These are phyloP conservation scores for Matsumurasca onukii DNA, from an alignment of 1,140 invertebrate genomes.

Conservation along the genomic window DNA sequence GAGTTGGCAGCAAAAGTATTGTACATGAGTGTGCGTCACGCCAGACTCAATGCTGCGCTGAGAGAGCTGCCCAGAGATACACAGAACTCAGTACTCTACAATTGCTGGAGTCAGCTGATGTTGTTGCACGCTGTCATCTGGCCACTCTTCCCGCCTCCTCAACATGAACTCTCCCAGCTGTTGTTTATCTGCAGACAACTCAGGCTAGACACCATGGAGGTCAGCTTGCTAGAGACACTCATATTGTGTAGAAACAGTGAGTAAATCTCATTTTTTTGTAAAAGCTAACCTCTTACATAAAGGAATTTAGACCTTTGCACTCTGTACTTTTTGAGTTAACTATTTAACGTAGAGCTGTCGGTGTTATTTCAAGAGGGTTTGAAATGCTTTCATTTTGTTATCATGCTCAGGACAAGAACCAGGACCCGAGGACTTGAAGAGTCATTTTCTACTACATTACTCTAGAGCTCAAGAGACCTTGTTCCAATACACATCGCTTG, in stretches of 20 bases:
- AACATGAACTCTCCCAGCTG: background rate
- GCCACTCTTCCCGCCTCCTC: constrained; percentile 46
- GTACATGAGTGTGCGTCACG: constrained; percentile 53
- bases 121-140: constrained; percentile 60
- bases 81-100: constrained; percentile 56
- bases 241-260: constrained; percentile 28
- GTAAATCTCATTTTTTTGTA: too few species aligned
- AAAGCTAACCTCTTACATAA: too few species aligned
- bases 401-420: too few species aligned
- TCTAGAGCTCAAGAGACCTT: too few species aligned
- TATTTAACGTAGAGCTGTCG: too few species aligned
- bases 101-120: constrained; percentile 60
- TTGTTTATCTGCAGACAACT: constrained; percentile 9
- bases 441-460: too few species aligned
- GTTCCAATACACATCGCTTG: too few species aligned
- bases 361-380: too few species aligned
- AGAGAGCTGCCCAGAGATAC: constrained; percentile 49
- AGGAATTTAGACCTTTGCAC: too few species aligned
- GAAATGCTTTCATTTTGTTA: too few species aligned
- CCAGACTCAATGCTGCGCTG: constrained; percentile 56
- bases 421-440: too few species aligned
- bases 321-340: too few species aligned
- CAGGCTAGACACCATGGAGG: constrained; percentile 26
- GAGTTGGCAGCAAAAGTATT: constrained; percentile 57
- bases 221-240: constrained; percentile 27